Base-by-base conservation (phyloP, 2,888 invertebrate genomes). In the Anthophora plumipes region DNA sequence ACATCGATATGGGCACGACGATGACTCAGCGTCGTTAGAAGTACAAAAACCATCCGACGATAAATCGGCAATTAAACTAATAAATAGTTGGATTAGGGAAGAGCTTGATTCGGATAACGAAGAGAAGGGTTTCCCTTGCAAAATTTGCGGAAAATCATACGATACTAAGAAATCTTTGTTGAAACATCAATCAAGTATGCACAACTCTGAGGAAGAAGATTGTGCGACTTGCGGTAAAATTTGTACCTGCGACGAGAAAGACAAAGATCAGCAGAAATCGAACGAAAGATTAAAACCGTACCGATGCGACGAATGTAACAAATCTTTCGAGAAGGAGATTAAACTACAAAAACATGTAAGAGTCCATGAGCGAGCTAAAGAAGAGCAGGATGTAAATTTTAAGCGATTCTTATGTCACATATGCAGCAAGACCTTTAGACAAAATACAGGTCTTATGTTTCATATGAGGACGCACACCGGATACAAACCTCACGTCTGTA, bases 391-490 rank as follows among this genome's bases (percentile, higher is more conserved):
- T 41, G 59, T 84, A 39, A 90, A 91, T 80, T 92, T 92, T 64
- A 92, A 92, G 73, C 83, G 92, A 31, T 92, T 92, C 46, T 81
- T 92, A 7, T 92, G 92, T 39, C 92, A 92, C 61, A 91, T 92
- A 66, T 92, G 92, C 77, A 92, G 92, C 75, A 92, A 92, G 72
- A 92, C 92, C 0, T 92, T 92, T 55, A 77, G 92, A 14, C 92
- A 92, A 68, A 92, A 92, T 59, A 92, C 91, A 7, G 92, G 92
- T 14, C 85, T 92, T 0, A 91, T 92, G 90, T 92, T 92, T 69
- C 92, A 92, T 37, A 92, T 92, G 92, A 79, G 92, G 76, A 92
- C 92, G 6, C 92, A 92, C 46, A 92, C 92, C 0, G 92, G 92
- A 0, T 91, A 92, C 67, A 92, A 92, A 41, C 92, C 92, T 1